Evolutionary conservation across 2,797 vertebrate genomes (phyloP), one percentile per base, ranked within the genome.

Genomic region (Oceanodroma leucorhoa): DNA sequence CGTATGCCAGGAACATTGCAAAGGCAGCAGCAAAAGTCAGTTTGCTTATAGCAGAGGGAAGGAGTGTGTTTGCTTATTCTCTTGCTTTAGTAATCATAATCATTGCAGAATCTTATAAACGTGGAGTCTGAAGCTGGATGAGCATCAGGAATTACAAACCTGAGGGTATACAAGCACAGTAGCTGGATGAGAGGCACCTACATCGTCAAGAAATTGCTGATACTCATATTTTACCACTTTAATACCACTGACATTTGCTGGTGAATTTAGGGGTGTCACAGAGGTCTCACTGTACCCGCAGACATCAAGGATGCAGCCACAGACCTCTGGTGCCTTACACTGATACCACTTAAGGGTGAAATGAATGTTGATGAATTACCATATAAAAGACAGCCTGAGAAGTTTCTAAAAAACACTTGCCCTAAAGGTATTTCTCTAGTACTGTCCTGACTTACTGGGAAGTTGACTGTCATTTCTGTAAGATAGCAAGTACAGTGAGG

Each of bases 401-500:
- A 77, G 48, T 27, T 15, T 83, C 32, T 34, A 9, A 57, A 76
- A 66, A 62, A 1, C 7, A 22, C 9, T 46, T n/a, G 15, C 40
- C 60, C 6, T 51, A n/a, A 19, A 51, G 26, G 58, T 53, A 29
- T 38, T 77, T 78, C 75, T 79, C 23, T 29, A 7, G 43, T n/a
- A 62, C 27, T 2, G 1, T 34, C 36, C 27, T 78, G 54, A 45
- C 11, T 69, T 48, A 15, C 36, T 10, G 16, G 30, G 13, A 53
- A 73, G 67, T 16, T 38, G 50, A 4, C 9, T 65, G 36, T 21
- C 40, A 23, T 58, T 13, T 20, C 43, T 64, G 23, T 46, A 27
- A 67, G 48, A 23, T 3, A 19, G 32, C 30, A 11, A 30, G 8
- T 20, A 5, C 0, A 0, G 5, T 14, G 66, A 51, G 7, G 20